These are phyloP conservation scores for Pristionchus fissidentatus DNA, from an alignment of 2,888 invertebrate genomes.

Conservation along the genomic window DNA sequence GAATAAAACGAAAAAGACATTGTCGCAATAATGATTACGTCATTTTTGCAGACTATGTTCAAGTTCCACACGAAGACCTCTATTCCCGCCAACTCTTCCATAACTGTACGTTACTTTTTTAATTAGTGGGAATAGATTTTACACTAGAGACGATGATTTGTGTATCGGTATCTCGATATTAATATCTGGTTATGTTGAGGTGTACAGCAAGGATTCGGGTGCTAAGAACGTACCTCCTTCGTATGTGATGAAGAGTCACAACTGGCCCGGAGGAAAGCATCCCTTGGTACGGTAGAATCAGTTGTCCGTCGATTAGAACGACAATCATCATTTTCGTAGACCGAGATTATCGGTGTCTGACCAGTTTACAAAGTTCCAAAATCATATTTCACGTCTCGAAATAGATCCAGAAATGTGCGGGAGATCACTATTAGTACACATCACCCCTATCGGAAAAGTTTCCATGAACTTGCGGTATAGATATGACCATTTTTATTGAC, in stretches of 20 bases:
- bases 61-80: slow-evolving; percentile 45
- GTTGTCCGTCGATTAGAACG: neutral
- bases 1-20: neutral
- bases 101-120: neutral
- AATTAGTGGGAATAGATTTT: neutral
- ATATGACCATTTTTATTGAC: no score
- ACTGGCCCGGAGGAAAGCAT: slow-evolving; percentile 38
- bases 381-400: no score
- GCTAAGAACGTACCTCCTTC: slow-evolving; percentile 5
- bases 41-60: slow-evolving; percentile 31
- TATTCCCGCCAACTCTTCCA: slow-evolving; percentile 29
- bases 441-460: no score
- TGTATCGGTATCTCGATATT: neutral
- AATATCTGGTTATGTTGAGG: neutral
- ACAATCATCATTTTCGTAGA: neutral
- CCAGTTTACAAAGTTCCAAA: neutral
- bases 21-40: neutral
- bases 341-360: neutral
- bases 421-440: no score
- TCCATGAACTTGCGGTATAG: no score
- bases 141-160: neutral
- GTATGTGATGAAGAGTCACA: slow-evolving; percentile 42
- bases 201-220: slow-evolving; percentile 22
- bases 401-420: no score
- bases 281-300: slow-evolving; percentile 3